phyloP scores from a whole-genome alignment of 2,113 vertebrate species.

The Sialia sialis region DNA sequence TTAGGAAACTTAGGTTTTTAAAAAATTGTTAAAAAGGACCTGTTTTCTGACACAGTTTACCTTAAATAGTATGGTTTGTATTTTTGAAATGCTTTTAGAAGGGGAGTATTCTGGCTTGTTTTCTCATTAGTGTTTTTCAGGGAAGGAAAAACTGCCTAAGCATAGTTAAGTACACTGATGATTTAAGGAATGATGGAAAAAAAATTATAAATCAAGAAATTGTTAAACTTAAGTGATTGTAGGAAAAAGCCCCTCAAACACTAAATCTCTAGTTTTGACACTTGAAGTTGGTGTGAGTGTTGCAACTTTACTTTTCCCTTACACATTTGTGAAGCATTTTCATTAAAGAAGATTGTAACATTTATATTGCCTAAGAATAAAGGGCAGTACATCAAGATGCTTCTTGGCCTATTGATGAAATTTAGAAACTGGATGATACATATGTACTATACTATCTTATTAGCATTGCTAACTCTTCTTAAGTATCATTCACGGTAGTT shows the following conservation, averaged over 20 bases:
- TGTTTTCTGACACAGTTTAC: background rate
- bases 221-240: background rate
- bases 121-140: background rate
- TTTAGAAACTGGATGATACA: fast-evolving
- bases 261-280: background rate
- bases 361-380: background rate
- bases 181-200: background rate
- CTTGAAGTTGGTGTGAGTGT: background rate
- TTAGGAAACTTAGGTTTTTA: fast-evolving
- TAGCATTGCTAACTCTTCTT: background rate
- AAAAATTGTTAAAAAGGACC: background rate
- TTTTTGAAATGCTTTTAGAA: background rate
- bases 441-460: background rate
- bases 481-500: background rate
- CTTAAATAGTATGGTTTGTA: background rate
- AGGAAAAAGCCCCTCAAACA: background rate
- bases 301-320: background rate
- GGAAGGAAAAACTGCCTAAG: background rate
- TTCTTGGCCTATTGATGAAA: background rate
- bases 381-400: background rate
- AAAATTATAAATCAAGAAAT: fast-evolving
- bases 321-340: background rate
- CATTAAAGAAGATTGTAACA: background rate
- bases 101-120: background rate
- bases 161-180: background rate